These are phyloP conservation scores for Plotosus lineatus DNA, from an alignment of 2,113 vertebrate genomes.

Conservation along the genomic window DNA sequence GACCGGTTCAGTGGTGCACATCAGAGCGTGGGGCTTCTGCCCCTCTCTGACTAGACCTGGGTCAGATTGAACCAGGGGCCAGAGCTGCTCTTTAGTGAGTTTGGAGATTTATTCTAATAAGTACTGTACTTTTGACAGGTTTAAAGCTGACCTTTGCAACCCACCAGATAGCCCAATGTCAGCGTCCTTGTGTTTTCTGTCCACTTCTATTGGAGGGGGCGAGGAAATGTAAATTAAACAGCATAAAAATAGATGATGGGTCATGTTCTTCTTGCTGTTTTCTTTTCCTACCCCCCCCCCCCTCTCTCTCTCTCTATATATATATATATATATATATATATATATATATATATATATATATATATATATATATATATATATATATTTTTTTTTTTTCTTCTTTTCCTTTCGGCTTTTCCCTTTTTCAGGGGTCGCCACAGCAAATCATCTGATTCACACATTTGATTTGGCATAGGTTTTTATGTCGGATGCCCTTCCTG, in stretches of 20 bases:
- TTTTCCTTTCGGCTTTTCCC: too few relatives aligned
- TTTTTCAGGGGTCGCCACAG: too few relatives aligned
- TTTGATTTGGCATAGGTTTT: too few relatives aligned
- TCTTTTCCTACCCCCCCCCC: slow-evolving; percentile 47
- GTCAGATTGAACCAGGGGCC: slow-evolving; percentile 68
- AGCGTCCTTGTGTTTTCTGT: slow-evolving; percentile 79
- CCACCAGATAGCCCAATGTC: slow-evolving; percentile 70
- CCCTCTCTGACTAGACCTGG: slow-evolving; percentile 55
- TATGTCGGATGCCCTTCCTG: too few relatives aligned
- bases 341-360: too few relatives aligned
- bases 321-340: too few relatives aligned
- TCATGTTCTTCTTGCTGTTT: slow-evolving; percentile 71
- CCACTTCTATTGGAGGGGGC: slow-evolving; percentile 73
- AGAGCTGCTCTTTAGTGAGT: slow-evolving; percentile 75
- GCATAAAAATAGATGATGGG: slow-evolving; percentile 81
- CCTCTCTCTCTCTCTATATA: slow-evolving; percentile 4
- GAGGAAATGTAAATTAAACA: slow-evolving; percentile 81
- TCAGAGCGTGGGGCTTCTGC: slow-evolving; percentile 48
- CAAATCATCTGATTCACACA: too few relatives aligned
- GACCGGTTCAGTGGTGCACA: slow-evolving; percentile 40
- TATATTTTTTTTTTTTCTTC: too few relatives aligned
- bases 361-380: too few relatives aligned
- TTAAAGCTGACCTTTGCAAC: slow-evolving; percentile 75
- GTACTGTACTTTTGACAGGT: slow-evolving; percentile 79
- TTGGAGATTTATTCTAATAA: slow-evolving; percentile 84